Base-by-base conservation (phyloP, 2,113 vertebrate genomes). In the Sinocyclocheilus grahami region DNA sequence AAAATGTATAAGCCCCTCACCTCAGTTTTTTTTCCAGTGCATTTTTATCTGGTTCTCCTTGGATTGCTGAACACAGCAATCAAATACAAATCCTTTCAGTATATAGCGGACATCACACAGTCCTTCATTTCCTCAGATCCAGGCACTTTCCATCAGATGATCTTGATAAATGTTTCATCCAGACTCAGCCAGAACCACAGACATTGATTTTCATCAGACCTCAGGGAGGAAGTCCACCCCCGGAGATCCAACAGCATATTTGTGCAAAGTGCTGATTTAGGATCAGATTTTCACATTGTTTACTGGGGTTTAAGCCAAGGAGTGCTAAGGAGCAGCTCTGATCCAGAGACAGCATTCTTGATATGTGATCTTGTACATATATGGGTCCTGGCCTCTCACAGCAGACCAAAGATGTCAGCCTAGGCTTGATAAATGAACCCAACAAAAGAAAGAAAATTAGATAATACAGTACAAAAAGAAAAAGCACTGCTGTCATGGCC, bases 1-100 rank as follows among this genome's bases (percentile, higher is more conserved):
- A 89, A 89, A 65, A 89, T 89, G 84, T 62, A 89, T 89, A 77
- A 86, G 62, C 20, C 76, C 18, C 42, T 11, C 53, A 65, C 46
- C 24, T 51, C 51, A 71, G 14, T 72, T 51, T 39, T 77, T 37
- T 71, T 69, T 37, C 37, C 24, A 78, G 22, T 30, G 11, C 4
- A 5, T 81, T 81, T 67, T 51, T 33, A 46, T 84, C 69, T 42
- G 51, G 30, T 16, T 74, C 7, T 74, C 13, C 27, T 14, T 74
- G 13, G 13, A 75, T 42, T 14, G 8, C 24, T 51, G 46, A 51
- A 37, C 39, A 48, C 39, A 63, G 51, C 74, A 72, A 51, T 67
- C 62, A 75, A 48, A 84, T 37, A 78, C 42, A 55, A 78, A 74
- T 79, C 42, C 67, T 42, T 11, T 65, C 51, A 71, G 39, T 33